Evolutionary conservation across 2,797 vertebrate genomes (phyloP), one percentile per base, ranked within the genome.

Genomic region (Oryzias dopingdopingensis): DNA sequence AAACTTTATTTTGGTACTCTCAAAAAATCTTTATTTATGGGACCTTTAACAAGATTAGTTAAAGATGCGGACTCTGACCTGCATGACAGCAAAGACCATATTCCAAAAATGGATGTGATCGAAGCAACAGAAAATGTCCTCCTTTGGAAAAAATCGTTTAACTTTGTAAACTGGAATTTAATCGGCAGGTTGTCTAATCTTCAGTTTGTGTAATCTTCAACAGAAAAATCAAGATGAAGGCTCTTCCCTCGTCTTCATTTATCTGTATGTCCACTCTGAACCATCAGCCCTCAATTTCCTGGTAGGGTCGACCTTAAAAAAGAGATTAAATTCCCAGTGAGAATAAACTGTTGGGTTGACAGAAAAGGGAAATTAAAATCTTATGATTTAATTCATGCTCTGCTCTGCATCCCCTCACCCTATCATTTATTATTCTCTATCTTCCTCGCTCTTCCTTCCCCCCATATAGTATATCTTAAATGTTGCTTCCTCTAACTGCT

Each of bases 331-430:
- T 59, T 6, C 59, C 17, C 47, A 2, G 4, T 13, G 64, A 59
- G 17, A 47, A 67, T 53, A 50, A 78, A 62, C 22, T 58, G 67
- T 62, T 61, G 46, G 18, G 58, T 48, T 64, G 50, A 69, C 49
- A n/a, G 52, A 56, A 24, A 67, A 48, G 41, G 2, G 1, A 24
- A 50, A 54, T 77, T 66, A 71, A 68, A 69, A 53, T 32, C 2
- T 14, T 45, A 57, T 32, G 41, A 56, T 56, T 42, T 29, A 4
- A 59, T 67, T 60, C 37, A 54, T 29, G 15, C 26, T 10, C 2
- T 45, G 54, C 14, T 46, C 24, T 32, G 41, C 32, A 29, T 32
- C 50, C 37, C 46, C 2, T 40, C 4, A n/a, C 15, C 14, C 15
- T 48, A 54, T 52, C 17, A 15, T 56, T 48, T 58, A 37, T 43